These are phyloP conservation scores for Lontra canadensis DNA, from an alignment of 2,113 vertebrate genomes.

Conservation along the genomic window DNA sequence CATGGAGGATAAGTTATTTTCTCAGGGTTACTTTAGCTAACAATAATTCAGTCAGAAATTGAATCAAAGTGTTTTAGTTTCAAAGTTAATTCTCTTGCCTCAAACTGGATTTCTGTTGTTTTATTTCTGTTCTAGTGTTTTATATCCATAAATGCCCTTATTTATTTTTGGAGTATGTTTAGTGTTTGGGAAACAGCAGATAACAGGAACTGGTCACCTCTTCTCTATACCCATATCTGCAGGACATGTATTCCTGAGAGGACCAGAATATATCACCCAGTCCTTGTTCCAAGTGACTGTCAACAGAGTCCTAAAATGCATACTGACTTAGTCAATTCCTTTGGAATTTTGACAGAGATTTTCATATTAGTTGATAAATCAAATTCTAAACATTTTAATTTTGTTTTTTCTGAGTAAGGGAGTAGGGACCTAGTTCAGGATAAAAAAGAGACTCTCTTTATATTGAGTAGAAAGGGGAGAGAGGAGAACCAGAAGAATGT, in stretches of 20 bases:
- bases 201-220: background rate
- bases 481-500: background rate
- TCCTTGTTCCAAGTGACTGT: background rate
- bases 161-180: background rate
- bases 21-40: background rate
- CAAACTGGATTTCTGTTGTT: background rate
- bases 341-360: background rate
- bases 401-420: background rate
- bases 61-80: background rate
- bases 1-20: background rate
- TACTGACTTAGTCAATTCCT: background rate
- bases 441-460: background rate
- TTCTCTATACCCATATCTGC: background rate
- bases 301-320: background rate
- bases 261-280: accelerated
- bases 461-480: background rate
- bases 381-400: background rate
- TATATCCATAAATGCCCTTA: background rate
- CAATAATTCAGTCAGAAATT: background rate
- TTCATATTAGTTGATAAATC: background rate
- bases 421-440: background rate
- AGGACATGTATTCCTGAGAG: background rate
- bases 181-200: background rate
- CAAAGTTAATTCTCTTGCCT: background rate
- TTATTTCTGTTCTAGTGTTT: background rate